These are phyloP conservation scores for Chironomus tentans DNA, from an alignment of 2,888 invertebrate genomes.

Conservation along the genomic window DNA sequence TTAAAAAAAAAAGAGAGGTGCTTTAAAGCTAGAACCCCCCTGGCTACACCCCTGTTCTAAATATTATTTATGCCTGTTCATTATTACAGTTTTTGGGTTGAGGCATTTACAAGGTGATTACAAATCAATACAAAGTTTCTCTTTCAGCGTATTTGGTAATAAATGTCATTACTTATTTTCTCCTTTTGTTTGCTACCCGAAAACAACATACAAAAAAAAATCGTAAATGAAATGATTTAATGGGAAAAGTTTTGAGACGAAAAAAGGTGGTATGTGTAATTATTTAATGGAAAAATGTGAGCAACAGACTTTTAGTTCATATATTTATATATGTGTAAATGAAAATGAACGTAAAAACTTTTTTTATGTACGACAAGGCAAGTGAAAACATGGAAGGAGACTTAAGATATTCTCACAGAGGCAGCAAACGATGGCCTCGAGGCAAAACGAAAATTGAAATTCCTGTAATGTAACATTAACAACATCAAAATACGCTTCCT, in stretches of 20 bases:
- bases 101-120: background rate
- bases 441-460: background rate
- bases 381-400: too few relatives aligned
- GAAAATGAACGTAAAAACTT: background rate
- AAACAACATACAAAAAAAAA: background rate
- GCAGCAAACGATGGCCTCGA: background rate
- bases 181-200: too few relatives aligned
- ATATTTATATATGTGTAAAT: background rate
- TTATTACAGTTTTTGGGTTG: too few relatives aligned
- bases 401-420: background rate
- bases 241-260: background rate
- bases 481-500: slow-evolving; percentile 8
- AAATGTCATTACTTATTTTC: background rate
- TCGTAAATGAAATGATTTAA: background rate
- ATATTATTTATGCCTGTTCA: too few relatives aligned
- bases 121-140: slow-evolving; percentile 1
- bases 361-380: background rate
- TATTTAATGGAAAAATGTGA: background rate
- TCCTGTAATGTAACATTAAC: slow-evolving; percentile 2
- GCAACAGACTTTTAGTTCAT: background rate
- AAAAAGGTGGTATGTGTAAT: background rate
- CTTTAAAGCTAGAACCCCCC: too few relatives aligned
- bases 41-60: too few relatives aligned
- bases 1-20: too few relatives aligned
- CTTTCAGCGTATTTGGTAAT: background rate